Percentiles rank a stretch among this genome's conserved stretches.
Conservation (phyloP, 1,140 invertebrate genomes). For the Yoshiicerus persimilis region DNA sequence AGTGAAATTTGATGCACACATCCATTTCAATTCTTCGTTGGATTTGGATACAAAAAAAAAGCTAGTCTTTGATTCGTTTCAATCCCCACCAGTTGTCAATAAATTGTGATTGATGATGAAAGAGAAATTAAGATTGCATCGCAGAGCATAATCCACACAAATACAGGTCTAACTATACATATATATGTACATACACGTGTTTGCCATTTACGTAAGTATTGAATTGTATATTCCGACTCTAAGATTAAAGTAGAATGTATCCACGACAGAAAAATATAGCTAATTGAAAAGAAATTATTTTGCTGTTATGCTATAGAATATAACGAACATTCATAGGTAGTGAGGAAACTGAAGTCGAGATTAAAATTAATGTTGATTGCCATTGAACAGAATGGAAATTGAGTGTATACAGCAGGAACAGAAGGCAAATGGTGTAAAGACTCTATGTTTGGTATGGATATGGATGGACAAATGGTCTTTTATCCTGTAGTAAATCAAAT, state of each 20-base stretch:
- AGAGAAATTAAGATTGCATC: neutral
- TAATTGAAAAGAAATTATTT: neutral
- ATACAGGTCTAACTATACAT: no score
- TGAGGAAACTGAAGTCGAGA: neutral
- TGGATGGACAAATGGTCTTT: neutral
- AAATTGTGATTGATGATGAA: neutral
- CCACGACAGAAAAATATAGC: neutral
- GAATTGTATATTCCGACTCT: no score
- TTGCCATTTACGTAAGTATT: no score
- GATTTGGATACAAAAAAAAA: neutral
- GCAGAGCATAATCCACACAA: no score
- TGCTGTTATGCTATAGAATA: neutral
- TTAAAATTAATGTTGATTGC: neutral
- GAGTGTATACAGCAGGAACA: neutral
- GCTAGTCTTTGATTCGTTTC: neutral
- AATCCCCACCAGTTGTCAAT: neutral
- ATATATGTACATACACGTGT: no score
- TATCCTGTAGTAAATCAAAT: conserved; percentile 5
- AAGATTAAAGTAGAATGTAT: neutral
- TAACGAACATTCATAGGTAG: neutral
- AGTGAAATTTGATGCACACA: neutral
- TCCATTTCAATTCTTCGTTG: neutral
- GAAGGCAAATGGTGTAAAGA: neutral
- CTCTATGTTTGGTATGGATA: neutral
- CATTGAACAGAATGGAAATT: neutral